phyloP scores from a whole-genome alignment of 2,797 vertebrate species.

The Poecile montanus region DNA sequence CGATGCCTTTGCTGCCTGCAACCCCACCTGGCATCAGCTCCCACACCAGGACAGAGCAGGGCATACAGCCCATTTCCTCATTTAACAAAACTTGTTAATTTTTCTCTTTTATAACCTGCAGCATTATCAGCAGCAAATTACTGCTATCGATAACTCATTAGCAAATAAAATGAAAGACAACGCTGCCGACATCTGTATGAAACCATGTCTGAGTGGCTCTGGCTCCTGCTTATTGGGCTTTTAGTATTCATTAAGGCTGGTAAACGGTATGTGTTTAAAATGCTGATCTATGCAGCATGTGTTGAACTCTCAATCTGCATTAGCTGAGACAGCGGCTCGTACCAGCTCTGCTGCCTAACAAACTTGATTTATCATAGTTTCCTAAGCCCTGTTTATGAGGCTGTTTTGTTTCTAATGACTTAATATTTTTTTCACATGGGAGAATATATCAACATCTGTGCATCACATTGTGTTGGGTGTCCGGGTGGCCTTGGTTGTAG shows the following conservation, averaged over 20 bases:
- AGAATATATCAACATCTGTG: slow-evolving; percentile 63
- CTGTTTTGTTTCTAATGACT: slow-evolving; percentile 57
- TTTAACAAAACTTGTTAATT: slow-evolving; percentile 65
- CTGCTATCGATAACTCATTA: slow-evolving; percentile 78
- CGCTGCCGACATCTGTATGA: slow-evolving; percentile 71
- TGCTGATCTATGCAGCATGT: slow-evolving; percentile 65
- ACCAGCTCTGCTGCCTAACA: slow-evolving; percentile 58
- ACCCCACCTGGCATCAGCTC: neutral
- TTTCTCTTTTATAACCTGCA: slow-evolving; percentile 70
- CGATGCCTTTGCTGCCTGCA: neutral
- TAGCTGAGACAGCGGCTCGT: slow-evolving; percentile 65
- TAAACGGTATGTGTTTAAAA: slow-evolving; percentile 67
- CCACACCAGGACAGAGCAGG: neutral
- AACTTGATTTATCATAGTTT: slow-evolving; percentile 67
- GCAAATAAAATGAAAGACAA: slow-evolving; percentile 78
- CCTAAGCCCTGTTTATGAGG: slow-evolving; percentile 60
- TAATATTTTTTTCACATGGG: slow-evolving; percentile 61
- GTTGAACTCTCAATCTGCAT: slow-evolving; percentile 70
- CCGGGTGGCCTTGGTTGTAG: neutral
- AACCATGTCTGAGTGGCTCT: slow-evolving; percentile 57
- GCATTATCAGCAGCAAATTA: slow-evolving; percentile 72
- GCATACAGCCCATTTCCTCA: neutral
- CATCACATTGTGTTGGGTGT: neutral
- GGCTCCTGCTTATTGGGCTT: slow-evolving; percentile 68
- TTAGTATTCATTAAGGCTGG: slow-evolving; percentile 74